Evolutionary conservation across 2,797 vertebrate genomes (phyloP).

Genomic region (Poliocrania exsul): DNA sequence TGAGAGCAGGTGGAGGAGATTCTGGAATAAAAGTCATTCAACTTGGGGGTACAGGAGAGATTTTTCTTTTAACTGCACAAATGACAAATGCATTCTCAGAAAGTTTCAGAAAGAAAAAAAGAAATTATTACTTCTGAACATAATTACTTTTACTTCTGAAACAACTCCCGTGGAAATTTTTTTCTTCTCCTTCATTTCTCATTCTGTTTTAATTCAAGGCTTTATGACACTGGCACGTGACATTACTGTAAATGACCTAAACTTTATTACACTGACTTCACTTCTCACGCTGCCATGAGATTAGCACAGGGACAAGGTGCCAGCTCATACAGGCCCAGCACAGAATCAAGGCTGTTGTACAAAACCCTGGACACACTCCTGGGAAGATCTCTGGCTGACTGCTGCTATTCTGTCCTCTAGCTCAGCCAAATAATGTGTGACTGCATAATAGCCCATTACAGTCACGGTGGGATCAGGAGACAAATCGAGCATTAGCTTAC

Average conservation of each 20-base stretch:
- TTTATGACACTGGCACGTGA: not conserved
- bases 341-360: not conserved
- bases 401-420: not conserved
- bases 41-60: not conserved
- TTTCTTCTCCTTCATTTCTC: not conserved
- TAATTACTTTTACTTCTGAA: not conserved
- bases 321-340: not conserved
- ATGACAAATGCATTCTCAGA: not conserved
- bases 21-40: not conserved
- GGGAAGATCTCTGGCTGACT: not conserved
- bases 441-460: not conserved
- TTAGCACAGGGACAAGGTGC: not conserved
- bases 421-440: not conserved
- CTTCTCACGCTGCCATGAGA: accelerated
- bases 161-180: not conserved
- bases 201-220: not conserved
- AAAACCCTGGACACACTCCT: not conserved
- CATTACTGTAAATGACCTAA: not conserved
- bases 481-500: not conserved
- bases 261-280: not conserved
- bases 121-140: not conserved
- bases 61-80: not conserved
- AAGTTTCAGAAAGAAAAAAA: not conserved
- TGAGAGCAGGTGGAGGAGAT: not conserved
- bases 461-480: not conserved